A percentile compares a stretch with the other conserved stretches of the same genome.
phyloP scores from a whole-genome alignment of 2,113 vertebrate species.

The Junco hyemalis region DNA sequence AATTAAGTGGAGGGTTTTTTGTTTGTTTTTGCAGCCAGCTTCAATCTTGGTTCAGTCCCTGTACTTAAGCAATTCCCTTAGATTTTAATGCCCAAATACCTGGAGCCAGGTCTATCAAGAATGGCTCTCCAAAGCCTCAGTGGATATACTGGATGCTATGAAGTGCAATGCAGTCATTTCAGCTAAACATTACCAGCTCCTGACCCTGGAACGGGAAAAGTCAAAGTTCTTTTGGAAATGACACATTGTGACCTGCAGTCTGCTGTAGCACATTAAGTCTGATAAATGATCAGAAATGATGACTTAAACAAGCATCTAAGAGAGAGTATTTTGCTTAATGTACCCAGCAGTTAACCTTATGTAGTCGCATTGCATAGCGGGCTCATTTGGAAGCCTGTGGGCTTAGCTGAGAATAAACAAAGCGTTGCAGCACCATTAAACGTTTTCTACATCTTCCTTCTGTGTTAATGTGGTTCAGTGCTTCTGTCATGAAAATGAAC shows the following conservation, averaged over 20 bases:
- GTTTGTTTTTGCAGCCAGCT: not conserved
- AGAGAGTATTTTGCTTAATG: slow-evolving; percentile 64
- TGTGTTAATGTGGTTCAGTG: slow-evolving; percentile 64
- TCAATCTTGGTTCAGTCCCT: not conserved
- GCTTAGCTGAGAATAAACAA: slow-evolving; percentile 58
- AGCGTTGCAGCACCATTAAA: slow-evolving; percentile 30
- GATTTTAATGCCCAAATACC: not conserved
- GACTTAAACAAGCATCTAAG: slow-evolving; percentile 72
- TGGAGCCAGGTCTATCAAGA: not conserved
- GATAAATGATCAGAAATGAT: slow-evolving; percentile 72
- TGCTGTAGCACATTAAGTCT: slow-evolving; percentile 71
- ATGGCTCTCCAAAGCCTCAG: not conserved
- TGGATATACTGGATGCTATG: slow-evolving; percentile 4
- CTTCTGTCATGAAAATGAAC: slow-evolving; percentile 64
- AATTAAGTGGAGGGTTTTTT: not conserved
- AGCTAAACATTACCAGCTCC: slow-evolving; percentile 48
- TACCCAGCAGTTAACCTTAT: slow-evolving; percentile 67
- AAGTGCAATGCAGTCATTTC: not conserved
- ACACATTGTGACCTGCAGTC: slow-evolving; percentile 59
- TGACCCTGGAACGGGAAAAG: slow-evolving; percentile 61
- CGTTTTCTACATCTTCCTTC: slow-evolving; percentile 47
- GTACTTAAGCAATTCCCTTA: not conserved
- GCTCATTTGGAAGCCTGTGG: slow-evolving; percentile 62
- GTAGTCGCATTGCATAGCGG: slow-evolving; percentile 43
- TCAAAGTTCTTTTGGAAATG: slow-evolving; percentile 66